These are phyloP conservation scores for Lordiphosa mommai DNA, from an alignment of 1,140 invertebrate genomes.

Conservation along the genomic window DNA sequence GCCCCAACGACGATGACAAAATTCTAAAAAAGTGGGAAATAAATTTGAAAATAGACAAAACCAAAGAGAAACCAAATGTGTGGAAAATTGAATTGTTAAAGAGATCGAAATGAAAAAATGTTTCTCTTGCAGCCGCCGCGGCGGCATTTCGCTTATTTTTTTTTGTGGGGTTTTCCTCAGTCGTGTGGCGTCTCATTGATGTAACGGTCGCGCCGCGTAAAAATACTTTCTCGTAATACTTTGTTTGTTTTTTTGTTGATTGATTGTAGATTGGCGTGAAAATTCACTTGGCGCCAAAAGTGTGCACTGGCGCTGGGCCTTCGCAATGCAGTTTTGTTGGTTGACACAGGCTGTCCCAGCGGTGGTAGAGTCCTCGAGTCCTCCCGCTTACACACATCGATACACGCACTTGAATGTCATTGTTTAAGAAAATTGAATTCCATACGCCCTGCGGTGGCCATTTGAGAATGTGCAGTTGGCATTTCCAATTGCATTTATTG, in stretches of 20 bases:
- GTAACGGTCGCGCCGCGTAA: slow-evolving; percentile 22
- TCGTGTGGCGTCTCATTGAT: slow-evolving; percentile 21
- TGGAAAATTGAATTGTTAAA: slow-evolving; percentile 6
- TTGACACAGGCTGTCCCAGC: slow-evolving; percentile 58
- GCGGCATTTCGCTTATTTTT: slow-evolving; percentile 18
- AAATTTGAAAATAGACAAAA: slow-evolving; percentile 21
- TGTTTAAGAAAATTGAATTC: slow-evolving; percentile 51
- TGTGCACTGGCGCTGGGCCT: background rate
- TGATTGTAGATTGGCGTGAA: slow-evolving; percentile 45
- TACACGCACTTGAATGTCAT: background rate
- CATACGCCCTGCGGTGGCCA: slow-evolving; percentile 36
- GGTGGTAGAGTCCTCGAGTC: slow-evolving; percentile 31
- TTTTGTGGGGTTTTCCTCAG: slow-evolving; percentile 18
- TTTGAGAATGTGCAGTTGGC: slow-evolving; percentile 37
- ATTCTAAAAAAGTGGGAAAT: slow-evolving; percentile 12
- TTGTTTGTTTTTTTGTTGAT: slow-evolving; percentile 19
- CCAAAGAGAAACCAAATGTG: background rate
- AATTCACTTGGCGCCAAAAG: slow-evolving; percentile 30
- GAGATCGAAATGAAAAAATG: slow-evolving; percentile 8
- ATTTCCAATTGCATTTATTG: slow-evolving; percentile 21
- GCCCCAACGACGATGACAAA: slow-evolving; percentile 44
- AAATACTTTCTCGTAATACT: slow-evolving; percentile 5
- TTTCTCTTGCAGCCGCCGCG: slow-evolving; percentile 20
- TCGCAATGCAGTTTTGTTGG: slow-evolving; percentile 73
- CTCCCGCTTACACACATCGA: background rate